phyloP scores from a whole-genome alignment of 2,797 vertebrate genomes.

The Mormyrus hasselquistii region DNA sequence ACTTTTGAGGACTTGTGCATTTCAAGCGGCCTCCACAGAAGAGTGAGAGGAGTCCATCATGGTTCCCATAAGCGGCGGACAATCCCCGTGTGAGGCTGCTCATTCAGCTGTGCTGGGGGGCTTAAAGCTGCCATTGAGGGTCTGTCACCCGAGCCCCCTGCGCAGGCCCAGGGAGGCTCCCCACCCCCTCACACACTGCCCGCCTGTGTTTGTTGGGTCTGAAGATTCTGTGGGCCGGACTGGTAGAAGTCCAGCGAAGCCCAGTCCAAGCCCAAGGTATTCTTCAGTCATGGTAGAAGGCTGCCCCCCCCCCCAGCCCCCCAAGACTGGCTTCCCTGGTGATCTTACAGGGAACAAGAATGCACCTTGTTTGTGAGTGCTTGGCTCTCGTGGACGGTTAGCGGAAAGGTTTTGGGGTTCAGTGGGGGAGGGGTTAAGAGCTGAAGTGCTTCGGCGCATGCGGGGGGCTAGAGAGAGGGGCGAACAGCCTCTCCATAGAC shows the following conservation, averaged over 20 bases:
- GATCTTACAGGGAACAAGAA: constrained; percentile 6
- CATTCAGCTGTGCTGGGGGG: constrained; percentile 17
- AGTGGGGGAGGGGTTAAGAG: neutral
- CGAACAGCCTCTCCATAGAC: neutral
- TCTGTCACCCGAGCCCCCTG: neutral
- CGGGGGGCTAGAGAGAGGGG: neutral
- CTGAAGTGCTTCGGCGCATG: neutral
- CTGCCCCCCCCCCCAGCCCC: neutral
- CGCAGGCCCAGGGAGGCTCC: neutral
- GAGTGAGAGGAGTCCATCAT: neutral
- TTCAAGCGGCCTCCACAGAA: constrained; percentile 17
- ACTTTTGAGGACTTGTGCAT: constrained; percentile 19
- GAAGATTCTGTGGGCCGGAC: neutral
- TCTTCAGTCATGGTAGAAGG: neutral
- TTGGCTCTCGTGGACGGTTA: neutral
- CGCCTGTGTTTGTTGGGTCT: constrained; percentile 19
- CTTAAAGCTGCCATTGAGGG: constrained; percentile 20
- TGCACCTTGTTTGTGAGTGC: constrained; percentile 3
- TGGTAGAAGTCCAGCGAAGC: constrained; percentile 23
- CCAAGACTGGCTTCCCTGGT: neutral
- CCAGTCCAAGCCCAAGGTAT: constrained; percentile 14
- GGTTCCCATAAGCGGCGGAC: constrained; percentile 17
- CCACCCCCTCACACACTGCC: constrained; percentile 6
- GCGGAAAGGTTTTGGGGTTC: constrained; percentile 12
- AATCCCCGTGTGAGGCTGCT: neutral